These are phyloP conservation scores for Burhinus oedicnemus DNA, from an alignment of 2,113 vertebrate genomes.

Conservation along the genomic window DNA sequence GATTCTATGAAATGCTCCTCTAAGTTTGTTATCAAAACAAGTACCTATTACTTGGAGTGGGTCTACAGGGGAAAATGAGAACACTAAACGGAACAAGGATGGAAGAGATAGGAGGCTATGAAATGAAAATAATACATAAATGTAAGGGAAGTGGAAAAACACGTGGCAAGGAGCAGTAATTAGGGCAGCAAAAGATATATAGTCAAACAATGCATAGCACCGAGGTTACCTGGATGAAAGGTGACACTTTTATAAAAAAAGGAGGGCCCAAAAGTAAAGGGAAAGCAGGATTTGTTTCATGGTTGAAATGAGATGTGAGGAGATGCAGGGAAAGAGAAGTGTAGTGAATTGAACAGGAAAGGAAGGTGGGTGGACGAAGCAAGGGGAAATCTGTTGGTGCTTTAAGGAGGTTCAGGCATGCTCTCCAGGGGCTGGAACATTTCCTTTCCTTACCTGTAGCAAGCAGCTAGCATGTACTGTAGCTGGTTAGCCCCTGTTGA, in stretches of 20 bases:
- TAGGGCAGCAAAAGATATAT: background rate
- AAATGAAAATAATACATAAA: background rate
- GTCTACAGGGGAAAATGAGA: background rate
- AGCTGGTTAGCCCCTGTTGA: background rate
- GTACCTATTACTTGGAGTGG: background rate
- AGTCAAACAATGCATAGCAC: background rate
- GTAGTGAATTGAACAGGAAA: background rate
- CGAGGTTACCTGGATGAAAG: background rate
- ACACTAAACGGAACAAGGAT: background rate
- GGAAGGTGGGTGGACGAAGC: background rate
- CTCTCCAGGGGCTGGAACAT: background rate
- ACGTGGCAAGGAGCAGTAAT: background rate
- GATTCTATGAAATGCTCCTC: background rate
- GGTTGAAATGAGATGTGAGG: background rate
- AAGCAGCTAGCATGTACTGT: background rate
- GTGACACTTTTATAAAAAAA: background rate
- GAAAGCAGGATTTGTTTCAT: background rate
- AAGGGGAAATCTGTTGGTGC: background rate
- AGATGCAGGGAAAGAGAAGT: background rate
- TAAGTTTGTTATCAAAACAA: background rate
- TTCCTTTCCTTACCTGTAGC: background rate
- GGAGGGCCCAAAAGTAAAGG: background rate
- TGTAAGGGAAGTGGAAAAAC: background rate
- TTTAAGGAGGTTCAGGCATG: background rate
- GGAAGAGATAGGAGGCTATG: background rate